Conservation (phyloP, 2,797 vertebrate genomes). For the Lerista edwardsae region DNA sequence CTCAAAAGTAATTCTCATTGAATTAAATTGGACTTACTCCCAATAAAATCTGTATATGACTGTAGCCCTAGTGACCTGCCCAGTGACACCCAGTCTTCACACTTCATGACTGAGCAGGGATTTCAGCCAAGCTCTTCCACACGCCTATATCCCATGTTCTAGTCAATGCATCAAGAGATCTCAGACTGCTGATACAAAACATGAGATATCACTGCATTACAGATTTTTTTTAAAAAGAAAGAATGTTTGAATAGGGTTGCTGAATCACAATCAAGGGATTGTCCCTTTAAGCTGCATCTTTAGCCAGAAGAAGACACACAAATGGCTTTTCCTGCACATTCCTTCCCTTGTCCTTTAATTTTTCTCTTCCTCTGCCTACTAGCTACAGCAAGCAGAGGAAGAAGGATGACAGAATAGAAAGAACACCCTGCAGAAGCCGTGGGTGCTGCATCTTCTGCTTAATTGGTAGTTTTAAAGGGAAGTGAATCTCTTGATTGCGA, state of each 20-base stretch:
- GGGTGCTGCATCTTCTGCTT: background rate
- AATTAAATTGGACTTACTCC: too few relatives aligned
- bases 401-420: background rate
- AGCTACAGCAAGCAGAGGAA: background rate
- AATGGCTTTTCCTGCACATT: background rate
- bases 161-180: background rate
- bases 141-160: background rate
- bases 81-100: background rate
- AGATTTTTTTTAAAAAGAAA: background rate
- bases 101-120: background rate
- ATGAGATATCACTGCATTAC: background rate
- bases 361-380: background rate
- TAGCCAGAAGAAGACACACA: too few relatives aligned
- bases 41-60: background rate
- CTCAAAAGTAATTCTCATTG: too few relatives aligned
- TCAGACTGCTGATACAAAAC: background rate
- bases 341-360: background rate
- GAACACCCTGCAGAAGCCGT: background rate
- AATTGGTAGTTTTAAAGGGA: background rate
- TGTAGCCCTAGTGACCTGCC: background rate
- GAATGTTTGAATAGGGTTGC: background rate
- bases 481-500: background rate
- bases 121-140: too few relatives aligned
- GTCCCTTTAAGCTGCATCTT: background rate
- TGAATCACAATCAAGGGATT: background rate